A percentile compares a stretch with the other conserved stretches of the same genome.
Evolutionary conservation across 2,113 vertebrate genomes (phyloP).

Genomic region (Gulo gulo): DNA sequence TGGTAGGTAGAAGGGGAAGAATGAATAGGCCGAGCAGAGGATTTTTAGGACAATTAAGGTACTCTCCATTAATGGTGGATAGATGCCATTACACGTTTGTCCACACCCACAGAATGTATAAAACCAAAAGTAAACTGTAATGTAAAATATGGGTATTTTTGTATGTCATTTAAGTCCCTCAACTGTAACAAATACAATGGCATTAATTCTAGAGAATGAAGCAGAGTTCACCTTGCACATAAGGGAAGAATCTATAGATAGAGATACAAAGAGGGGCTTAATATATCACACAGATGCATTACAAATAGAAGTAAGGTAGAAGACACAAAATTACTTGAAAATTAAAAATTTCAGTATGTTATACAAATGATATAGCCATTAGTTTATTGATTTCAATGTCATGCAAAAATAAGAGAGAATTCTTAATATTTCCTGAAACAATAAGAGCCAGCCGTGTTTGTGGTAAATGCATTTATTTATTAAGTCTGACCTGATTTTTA

Average conservation of each 20-base stretch:
- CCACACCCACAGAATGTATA: background rate
- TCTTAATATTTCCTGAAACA: background rate
- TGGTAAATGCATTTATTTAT: background rate
- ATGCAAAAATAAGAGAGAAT: background rate
- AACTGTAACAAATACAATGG: background rate
- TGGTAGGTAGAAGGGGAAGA: background rate
- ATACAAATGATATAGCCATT: background rate
- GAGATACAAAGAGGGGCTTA: background rate
- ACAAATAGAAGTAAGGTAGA: background rate
- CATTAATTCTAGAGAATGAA: background rate
- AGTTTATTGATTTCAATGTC: background rate
- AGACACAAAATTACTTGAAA: background rate
- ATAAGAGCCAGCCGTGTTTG: background rate
- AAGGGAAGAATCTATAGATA: background rate
- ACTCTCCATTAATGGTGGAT: background rate
- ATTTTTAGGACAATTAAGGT: background rate
- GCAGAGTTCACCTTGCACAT: background rate
- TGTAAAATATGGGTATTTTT: background rate
- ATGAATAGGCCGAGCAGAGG: background rate
- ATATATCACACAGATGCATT: background rate
- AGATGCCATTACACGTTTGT: background rate
- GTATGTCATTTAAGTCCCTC: background rate
- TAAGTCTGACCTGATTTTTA: background rate
- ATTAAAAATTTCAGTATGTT: background rate
- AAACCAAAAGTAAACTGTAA: background rate